Percentiles rank a stretch among this genome's conserved stretches.
phyloP scores from a whole-genome alignment of 2,113 vertebrate genomes.

The Sminthopsis crassicaudata region DNA sequence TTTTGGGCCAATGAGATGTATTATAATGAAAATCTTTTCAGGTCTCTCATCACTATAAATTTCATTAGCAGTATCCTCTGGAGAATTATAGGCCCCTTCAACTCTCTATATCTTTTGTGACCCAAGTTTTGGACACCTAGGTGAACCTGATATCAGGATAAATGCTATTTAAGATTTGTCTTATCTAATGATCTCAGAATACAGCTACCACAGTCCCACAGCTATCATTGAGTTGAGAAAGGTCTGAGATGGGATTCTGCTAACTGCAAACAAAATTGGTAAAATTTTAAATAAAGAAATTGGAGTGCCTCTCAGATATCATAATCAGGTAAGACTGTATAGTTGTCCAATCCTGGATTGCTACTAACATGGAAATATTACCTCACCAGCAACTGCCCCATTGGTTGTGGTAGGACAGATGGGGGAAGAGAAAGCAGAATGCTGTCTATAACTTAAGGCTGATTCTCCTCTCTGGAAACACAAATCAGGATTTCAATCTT shows the following conservation, averaged over 20 bases:
- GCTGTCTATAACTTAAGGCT: background rate
- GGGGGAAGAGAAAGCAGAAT: background rate
- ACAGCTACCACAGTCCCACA: background rate
- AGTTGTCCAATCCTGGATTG: background rate
- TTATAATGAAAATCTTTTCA: slow-evolving; percentile 78
- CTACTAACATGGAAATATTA: background rate
- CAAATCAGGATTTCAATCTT: background rate
- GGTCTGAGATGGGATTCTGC: background rate
- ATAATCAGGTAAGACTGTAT: background rate
- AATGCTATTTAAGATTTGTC: background rate
- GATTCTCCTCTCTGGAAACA: background rate
- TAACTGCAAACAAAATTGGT: background rate
- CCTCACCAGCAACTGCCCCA: background rate
- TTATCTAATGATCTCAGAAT: background rate
- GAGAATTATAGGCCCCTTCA: slow-evolving; percentile 58
- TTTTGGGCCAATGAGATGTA: slow-evolving; percentile 74
- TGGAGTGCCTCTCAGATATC: background rate
- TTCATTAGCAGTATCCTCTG: slow-evolving; percentile 72
- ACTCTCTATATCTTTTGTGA: slow-evolving; percentile 56
- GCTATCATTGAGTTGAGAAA: background rate
- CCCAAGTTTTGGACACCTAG: slow-evolving; percentile 28
- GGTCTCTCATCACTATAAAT: slow-evolving; percentile 75
- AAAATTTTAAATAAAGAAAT: background rate
- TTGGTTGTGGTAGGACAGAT: background rate
- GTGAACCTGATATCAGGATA: background rate